Evolutionary conservation across 2,888 invertebrate species (phyloP), one percentile per base, ranked within the genome.

Genomic region (Pachycephus smyrnensis): DNA sequence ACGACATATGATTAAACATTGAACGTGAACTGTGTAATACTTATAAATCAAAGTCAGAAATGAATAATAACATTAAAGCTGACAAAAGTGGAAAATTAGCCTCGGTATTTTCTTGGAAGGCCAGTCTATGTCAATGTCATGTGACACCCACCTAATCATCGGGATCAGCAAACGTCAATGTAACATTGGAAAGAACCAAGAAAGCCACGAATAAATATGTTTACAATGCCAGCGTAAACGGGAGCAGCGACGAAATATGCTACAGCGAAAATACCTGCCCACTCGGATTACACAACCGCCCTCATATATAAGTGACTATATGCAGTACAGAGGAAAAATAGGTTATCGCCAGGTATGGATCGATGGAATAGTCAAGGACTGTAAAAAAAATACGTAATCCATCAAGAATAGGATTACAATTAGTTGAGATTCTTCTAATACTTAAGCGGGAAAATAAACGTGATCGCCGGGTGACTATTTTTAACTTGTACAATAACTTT

Each of bases 401-500:
- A 55, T 55, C 9, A 23, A 55, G 55, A 55, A 23, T 23, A 55
- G 55, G 9, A 2, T 55, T 55, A 55, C 23, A 23, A 9, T 55
- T 55, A 23, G 23, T 55, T 9, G 2, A 55, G 55, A 55, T 23
- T 55, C 23, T 23, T 23, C 23, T 55, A 23, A 23, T 9, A 55
- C 23, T 55, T 55, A 23, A 55, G 23, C 55, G 55, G 55, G 23
- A 55, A 55, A 55, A 55, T 55, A 55, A 55, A 55, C 55, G 55
- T 55, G 55, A 23, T 55, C 2, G 55, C 9, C 55, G 23, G 82
- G 80, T 84, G 84, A 84, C 88, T 89, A 89, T 89, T 89, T 88
- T 87, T 77, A 83, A 83, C 85, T 83, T 84, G 84, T 86, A 85
- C 83, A 86, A 85, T 82, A 86, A 88, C 86, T 89, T 23, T 55